Evolutionary conservation across 2,797 vertebrate genomes (phyloP).

Genomic region (Siniperca undulata): DNA sequence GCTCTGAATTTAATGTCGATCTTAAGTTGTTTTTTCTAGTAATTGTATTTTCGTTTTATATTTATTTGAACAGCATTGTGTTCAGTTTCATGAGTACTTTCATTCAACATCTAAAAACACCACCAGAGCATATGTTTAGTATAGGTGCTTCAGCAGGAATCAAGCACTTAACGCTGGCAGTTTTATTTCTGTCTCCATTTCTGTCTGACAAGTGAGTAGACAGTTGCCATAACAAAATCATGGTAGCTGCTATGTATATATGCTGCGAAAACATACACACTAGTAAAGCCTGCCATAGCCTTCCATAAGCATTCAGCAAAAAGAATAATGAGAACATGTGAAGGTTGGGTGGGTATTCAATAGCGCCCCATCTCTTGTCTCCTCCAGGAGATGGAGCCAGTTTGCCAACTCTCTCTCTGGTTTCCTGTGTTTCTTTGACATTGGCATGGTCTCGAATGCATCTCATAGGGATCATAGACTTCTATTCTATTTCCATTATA

Average conservation of each 20-base stretch:
- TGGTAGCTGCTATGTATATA: not conserved
- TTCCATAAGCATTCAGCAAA: constrained; percentile 5
- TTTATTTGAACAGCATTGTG: not conserved
- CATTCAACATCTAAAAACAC: not conserved
- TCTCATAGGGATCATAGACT: constrained; percentile 34
- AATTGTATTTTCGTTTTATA: not conserved
- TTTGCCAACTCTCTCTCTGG: constrained; percentile 55
- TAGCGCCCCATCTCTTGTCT: constrained; percentile 32
- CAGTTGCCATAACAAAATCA: not conserved
- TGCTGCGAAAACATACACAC: not conserved
- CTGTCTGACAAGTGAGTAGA: not conserved
- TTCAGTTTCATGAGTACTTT: constrained; percentile 1
- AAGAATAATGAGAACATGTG: constrained; percentile 15
- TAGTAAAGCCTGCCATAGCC: not conserved
- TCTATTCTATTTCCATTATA: constrained; percentile 41
- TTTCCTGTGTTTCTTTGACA: constrained; percentile 54
- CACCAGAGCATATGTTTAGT: not conserved
- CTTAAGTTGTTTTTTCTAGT: not conserved
- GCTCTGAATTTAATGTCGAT: constrained; percentile 3
- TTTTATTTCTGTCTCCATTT: not conserved
- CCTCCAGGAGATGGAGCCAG: constrained; percentile 68
- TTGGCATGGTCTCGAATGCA: constrained; percentile 50
- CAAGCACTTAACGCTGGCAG: not conserved
- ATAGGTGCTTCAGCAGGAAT: not conserved
- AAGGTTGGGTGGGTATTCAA: constrained; percentile 21